A percentile compares a stretch with the other conserved stretches of the same genome.
Conservation (phyloP, 2,888 invertebrate genomes). For the Lycophotia porphyrea region DNA sequence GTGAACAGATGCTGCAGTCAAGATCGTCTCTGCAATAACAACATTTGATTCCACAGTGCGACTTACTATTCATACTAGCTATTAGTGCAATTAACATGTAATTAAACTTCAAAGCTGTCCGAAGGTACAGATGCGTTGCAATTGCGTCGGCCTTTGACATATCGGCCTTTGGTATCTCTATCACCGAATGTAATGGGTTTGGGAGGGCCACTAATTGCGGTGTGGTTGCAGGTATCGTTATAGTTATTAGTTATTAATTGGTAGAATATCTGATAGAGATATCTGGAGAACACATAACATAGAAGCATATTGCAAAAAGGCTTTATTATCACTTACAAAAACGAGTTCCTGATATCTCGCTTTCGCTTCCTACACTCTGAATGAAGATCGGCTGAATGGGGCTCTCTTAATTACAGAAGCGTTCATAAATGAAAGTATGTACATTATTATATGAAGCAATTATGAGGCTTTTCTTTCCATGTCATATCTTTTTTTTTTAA, state of each 20-base stretch:
- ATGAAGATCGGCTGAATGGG: too few species aligned
- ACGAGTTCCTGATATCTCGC: too few species aligned
- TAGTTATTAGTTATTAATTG: not conserved
- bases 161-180: not conserved
- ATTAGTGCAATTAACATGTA: not conserved
- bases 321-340: not conserved
- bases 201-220: not conserved
- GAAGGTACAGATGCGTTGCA: not conserved
- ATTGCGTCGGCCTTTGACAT: not conserved
- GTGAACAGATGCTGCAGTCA: not conserved
- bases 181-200: not conserved
- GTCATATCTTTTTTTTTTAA: too few species aligned
- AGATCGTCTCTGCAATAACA: not conserved
- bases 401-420: too few species aligned
- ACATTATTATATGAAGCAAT: too few species aligned
- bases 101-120: not conserved
- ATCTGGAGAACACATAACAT: not conserved
- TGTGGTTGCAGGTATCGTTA: not conserved
- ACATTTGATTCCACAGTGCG: not conserved
- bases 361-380: too few species aligned
- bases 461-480: too few species aligned
- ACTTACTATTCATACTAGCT: not conserved
- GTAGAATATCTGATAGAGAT: not conserved
- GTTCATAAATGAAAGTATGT: too few species aligned
- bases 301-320: not conserved